Percentiles rank a stretch among this genome's conserved stretches.
These are phyloP conservation scores for Rhopalosiphum maidis DNA, from an alignment of 1,140 invertebrate species.

Conservation along the genomic window DNA sequence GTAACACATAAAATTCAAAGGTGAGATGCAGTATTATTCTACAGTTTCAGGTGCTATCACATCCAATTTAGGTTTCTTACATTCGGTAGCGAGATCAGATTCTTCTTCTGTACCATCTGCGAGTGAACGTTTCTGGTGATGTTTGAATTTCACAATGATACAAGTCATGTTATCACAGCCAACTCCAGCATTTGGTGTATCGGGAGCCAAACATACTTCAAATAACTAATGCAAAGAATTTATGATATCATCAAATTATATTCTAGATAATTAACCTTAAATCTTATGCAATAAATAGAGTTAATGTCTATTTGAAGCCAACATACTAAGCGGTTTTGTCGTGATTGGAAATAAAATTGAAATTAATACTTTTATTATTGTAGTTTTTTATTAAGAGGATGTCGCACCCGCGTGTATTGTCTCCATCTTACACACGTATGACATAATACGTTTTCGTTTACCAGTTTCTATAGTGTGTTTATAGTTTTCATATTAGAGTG, in stretches of 20 bases:
- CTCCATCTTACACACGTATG: too few species aligned
- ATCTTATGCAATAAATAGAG: too few species aligned
- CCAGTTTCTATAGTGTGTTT: too few species aligned
- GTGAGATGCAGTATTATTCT: constrained; percentile 4
- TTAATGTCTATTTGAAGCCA: too few species aligned
- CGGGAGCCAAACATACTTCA: constrained; percentile 88
- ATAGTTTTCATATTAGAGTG: too few species aligned
- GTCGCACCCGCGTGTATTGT: too few species aligned
- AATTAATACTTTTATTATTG: too few species aligned
- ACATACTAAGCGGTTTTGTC: too few species aligned
- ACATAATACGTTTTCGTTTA: too few species aligned
- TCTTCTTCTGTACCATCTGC: not conserved
- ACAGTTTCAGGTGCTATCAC: not conserved
- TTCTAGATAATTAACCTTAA: not conserved
- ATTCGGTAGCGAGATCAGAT: not conserved
- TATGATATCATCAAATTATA: constrained; percentile 57
- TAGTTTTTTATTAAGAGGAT: too few species aligned
- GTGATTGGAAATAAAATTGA: too few species aligned
- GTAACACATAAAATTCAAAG: not conserved
- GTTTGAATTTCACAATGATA: constrained; percentile 83
- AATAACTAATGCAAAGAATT: constrained; percentile 76
- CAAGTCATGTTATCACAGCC: constrained; percentile 99
- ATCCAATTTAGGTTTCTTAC: constrained; percentile 37
- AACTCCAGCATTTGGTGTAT: constrained; percentile 92
- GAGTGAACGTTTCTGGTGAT: constrained; percentile 54